Base-by-base conservation (phyloP, 2,797 vertebrate genomes). In the Neomorphus geoffroyi region DNA sequence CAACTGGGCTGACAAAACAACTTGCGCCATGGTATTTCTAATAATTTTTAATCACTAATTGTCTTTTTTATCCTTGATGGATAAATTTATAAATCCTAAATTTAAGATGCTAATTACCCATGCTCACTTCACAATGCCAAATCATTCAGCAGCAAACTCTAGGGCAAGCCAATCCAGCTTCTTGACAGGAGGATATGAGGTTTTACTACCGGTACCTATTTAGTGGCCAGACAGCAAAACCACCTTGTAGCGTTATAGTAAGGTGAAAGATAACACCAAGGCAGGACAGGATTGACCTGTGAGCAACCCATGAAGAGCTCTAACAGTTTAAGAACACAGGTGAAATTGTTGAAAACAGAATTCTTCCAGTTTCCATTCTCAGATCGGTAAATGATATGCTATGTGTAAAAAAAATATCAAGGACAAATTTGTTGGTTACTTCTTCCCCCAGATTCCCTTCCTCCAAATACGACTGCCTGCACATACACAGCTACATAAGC, bases 281-380 rank as follows among this genome's bases (percentile, higher is more conserved):
- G 15, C 53, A 58, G 65, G 61, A 53, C 18, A 86, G 45, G 87
- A 65, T 14, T 28, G 33, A 60, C 39, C 46, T 53, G 21, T 37
- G 43, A 89, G n/a, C 32, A 91, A 30, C 11, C 7, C 60, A 50
- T 8, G 8, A 33, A 78, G 33, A 90, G 23, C 27, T 79, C 77
- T 51, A 75, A 71, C 32, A 60, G 21, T 41, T 67, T 70, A 71
- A 85, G 53, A 82, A 60, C 15, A 50, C 53, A 94, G 28, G 35
- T 46, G 30, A 64, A 90, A 71, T 17, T 73, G 74, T 92, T 37
- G 24, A 80, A 94, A 79, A 74, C 17, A 64, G 32, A 85, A 73
- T 11, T 43, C 28, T 91, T 90, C 51, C 70, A 39, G 8, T 58
- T 92, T 79, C 62, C 53, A 19, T 50, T 87, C 58, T 91, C 77